Evolutionary conservation across 2,113 vertebrate species (phyloP).

Genomic region (Malurus elegans): DNA sequence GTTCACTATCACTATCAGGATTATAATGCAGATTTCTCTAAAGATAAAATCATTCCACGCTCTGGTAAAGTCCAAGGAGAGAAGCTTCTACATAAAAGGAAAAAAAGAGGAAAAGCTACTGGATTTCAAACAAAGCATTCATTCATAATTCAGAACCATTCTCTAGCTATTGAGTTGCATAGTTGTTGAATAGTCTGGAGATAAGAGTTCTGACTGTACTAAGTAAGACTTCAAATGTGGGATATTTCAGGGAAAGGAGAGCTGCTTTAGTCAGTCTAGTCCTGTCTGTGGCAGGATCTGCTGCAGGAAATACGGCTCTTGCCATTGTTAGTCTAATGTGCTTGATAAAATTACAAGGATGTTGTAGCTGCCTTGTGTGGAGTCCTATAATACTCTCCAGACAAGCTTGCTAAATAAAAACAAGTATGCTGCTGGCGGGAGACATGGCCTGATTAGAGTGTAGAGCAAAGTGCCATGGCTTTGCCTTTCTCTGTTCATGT

Average conservation of each 20-base stretch:
- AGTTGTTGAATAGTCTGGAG: not conserved
- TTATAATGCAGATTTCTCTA: not conserved
- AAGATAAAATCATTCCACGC: not conserved
- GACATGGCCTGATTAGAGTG: not conserved
- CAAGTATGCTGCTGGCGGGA: not conserved
- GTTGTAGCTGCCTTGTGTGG: not conserved
- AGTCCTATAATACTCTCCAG: not conserved
- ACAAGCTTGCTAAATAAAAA: not conserved
- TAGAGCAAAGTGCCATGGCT: not conserved
- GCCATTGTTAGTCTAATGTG: not conserved
- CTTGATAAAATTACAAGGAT: conserved; percentile 18
- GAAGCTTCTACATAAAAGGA: not conserved
- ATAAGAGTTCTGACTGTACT: not conserved
- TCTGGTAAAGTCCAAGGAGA: not conserved
- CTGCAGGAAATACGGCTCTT: not conserved
- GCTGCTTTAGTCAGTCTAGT: not conserved
- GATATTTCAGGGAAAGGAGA: not conserved
- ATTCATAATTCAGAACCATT: conserved; percentile 8
- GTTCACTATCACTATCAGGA: not conserved
- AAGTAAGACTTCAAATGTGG: not conserved
- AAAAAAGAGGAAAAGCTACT: not conserved
- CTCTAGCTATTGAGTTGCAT: not conserved
- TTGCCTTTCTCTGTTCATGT: not conserved
- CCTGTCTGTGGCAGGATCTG: not conserved
- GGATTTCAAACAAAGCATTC: not conserved